phyloP scores from a whole-genome alignment of 2,888 invertebrate species.

The Ormyrus rosae region DNA sequence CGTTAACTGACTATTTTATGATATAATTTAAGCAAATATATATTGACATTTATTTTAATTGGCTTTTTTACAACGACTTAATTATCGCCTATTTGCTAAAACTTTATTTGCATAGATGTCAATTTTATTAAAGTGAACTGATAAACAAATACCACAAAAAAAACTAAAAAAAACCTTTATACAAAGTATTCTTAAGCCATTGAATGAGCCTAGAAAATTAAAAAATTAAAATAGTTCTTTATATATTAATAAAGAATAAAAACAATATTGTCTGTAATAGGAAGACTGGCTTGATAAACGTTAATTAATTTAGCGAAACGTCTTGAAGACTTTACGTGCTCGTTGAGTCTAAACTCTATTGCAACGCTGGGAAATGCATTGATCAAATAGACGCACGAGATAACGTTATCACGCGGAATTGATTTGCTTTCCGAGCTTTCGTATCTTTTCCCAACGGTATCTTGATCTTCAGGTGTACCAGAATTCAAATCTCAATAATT shows the following conservation, averaged over 20 bases:
- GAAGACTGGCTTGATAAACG: background rate
- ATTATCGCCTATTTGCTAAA: slow-evolving; percentile 24
- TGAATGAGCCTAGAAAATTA: no score
- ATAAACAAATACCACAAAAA: background rate
- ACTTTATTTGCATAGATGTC: slow-evolving; percentile 20
- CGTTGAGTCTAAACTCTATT: background rate
- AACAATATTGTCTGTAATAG: no score
- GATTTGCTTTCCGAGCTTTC: slow-evolving; percentile 5
- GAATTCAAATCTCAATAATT: background rate
- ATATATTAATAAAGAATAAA: no score
- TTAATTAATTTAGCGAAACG: background rate
- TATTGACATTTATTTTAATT: slow-evolving; percentile 37
- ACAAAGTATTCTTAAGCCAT: no score
- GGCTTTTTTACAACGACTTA: slow-evolving; percentile 26
- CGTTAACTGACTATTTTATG: background rate
- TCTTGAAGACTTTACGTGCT: background rate
- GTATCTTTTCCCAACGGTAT: slow-evolving; percentile 7
- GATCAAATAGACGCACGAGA: slow-evolving; percentile 32
- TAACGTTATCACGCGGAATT: slow-evolving; percentile 31
- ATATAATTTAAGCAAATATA: slow-evolving; percentile 11
- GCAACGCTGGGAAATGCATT: slow-evolving; percentile 5
- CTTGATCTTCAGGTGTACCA: slow-evolving; percentile 20
- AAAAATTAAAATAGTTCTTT: no score
- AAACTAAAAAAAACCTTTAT: no score
- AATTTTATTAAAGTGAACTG: slow-evolving; percentile 20